These are phyloP conservation scores for Hymenopus coronatus DNA, from an alignment of 2,888 invertebrate genomes.

Conservation along the genomic window DNA sequence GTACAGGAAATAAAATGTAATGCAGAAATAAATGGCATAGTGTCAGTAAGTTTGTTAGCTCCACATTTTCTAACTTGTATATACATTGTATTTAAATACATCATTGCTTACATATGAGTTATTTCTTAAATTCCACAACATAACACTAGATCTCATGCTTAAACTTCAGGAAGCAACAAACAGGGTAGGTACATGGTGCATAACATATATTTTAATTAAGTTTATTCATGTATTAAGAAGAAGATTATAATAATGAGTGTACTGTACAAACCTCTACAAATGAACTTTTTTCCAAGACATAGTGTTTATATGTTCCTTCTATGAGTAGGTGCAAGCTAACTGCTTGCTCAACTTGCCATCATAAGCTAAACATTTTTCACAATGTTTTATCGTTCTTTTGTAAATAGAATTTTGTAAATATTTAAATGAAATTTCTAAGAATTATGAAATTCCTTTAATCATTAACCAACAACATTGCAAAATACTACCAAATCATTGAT, in stretches of 20 bases:
- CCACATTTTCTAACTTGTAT: not conserved
- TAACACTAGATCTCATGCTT: not conserved
- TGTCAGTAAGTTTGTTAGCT: not conserved
- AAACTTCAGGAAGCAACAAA: not conserved
- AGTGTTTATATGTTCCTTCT: not conserved
- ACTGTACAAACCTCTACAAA: not conserved
- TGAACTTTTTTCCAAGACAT: not conserved
- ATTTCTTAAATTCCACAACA: not conserved
- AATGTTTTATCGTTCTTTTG: no score
- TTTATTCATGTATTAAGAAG: not conserved
- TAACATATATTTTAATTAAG: not conserved
- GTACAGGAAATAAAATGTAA: not conserved
- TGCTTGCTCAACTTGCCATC: no score
- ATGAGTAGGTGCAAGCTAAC: not conserved
- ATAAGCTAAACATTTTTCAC: no score
- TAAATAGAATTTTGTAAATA: no score
- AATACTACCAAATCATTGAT: no score
- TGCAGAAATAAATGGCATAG: not conserved
- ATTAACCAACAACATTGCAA: no score
- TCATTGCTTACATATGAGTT: not conserved
- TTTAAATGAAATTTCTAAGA: no score
- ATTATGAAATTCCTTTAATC: no score
- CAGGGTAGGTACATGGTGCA: not conserved
- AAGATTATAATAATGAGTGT: not conserved
- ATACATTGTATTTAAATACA: not conserved